Evolutionary conservation across 2,888 invertebrate species (phyloP).

Genomic region (Lobophora halterata): DNA sequence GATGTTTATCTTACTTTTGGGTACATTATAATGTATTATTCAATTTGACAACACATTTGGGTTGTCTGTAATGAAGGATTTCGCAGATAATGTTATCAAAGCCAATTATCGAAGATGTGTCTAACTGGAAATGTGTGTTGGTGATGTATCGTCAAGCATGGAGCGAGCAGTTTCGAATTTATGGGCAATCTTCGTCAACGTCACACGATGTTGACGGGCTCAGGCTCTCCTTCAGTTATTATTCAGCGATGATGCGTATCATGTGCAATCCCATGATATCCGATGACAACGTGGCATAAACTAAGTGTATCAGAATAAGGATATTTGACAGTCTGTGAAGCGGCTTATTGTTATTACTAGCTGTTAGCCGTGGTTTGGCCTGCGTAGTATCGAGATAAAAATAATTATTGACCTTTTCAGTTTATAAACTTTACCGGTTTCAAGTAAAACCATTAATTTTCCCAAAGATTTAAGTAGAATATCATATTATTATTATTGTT

Average conservation of each 20-base stretch:
- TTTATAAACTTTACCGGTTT: too few species aligned
- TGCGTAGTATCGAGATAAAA: too few species aligned
- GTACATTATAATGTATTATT: too few species aligned
- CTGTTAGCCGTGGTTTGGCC: too few species aligned
- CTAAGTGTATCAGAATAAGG: not conserved
- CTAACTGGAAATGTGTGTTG: constrained; percentile 5
- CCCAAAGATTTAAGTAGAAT: too few species aligned
- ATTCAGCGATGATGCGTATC: constrained; percentile 29
- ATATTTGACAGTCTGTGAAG: constrained; percentile 1
- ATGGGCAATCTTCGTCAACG: constrained; percentile 47
- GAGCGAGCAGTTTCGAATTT: constrained; percentile 27
- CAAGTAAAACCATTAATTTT: too few species aligned
- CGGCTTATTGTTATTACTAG: too few species aligned
- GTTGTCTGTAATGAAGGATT: too few species aligned
- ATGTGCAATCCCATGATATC: constrained; percentile 12
- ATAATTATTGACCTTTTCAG: too few species aligned
- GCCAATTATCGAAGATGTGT: constrained; percentile 11
- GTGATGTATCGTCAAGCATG: constrained; percentile 14
- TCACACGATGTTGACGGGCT: constrained; percentile 29
- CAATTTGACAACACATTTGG: too few species aligned
- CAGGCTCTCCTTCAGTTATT: constrained; percentile 25
- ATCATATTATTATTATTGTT: too few species aligned
- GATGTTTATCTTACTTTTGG: not conserved
- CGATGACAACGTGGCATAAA: not conserved
- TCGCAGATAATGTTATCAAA: too few species aligned